These are phyloP conservation scores for Dysidea cf. avara DNA, from an alignment of 37 sponge, comb jelly and placozoan species.

Conservation along the genomic window DNA sequence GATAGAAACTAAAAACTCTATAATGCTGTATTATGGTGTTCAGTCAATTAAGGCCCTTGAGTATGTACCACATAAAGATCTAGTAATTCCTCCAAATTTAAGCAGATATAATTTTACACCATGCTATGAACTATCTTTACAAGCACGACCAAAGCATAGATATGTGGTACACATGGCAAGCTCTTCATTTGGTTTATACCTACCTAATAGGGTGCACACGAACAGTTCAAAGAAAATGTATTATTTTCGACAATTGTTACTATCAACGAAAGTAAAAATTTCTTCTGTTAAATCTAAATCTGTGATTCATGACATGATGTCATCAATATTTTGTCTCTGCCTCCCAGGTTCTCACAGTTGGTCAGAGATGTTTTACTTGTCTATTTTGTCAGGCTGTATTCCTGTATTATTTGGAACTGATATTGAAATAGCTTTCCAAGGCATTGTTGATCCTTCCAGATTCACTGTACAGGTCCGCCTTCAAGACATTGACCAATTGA, in stretches of 20 bases:
- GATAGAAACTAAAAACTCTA: conserved; percentile 17
- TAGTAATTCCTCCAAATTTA: conserved; percentile 41
- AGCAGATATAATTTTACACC: conserved; percentile 20
- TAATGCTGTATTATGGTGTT: conserved; percentile 38
- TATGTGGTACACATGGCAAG: conserved; percentile 49
- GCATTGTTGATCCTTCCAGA: conserved; percentile 29
- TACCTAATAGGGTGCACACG: conserved; percentile 11
- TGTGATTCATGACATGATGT: conserved; percentile 54
- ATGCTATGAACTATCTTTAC: conserved; percentile 12
- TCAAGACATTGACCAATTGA: conserved; percentile 7
- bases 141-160: conserved; percentile 6
- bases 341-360: conserved; percentile 43
- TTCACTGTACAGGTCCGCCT: conserved; percentile 38
- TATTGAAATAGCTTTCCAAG: conserved; percentile 52
- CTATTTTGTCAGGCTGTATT: conserved; percentile 42
- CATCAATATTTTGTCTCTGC: conserved; percentile 47
- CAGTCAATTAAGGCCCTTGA: conserved; percentile 22
- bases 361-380: conserved; percentile 36
- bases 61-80: conserved; percentile 44
- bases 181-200: conserved; percentile 10
- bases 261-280: conserved; percentile 7
- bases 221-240: conserved; percentile 32
- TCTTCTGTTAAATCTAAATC: conserved; percentile 18
- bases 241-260: conserved; percentile 10
- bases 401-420: conserved; percentile 53